Percentiles rank a stretch among this genome's conserved stretches.
These are phyloP conservation scores for Willowsia nigromaculata DNA, from an alignment of 2,888 invertebrate genomes.

Conservation along the genomic window DNA sequence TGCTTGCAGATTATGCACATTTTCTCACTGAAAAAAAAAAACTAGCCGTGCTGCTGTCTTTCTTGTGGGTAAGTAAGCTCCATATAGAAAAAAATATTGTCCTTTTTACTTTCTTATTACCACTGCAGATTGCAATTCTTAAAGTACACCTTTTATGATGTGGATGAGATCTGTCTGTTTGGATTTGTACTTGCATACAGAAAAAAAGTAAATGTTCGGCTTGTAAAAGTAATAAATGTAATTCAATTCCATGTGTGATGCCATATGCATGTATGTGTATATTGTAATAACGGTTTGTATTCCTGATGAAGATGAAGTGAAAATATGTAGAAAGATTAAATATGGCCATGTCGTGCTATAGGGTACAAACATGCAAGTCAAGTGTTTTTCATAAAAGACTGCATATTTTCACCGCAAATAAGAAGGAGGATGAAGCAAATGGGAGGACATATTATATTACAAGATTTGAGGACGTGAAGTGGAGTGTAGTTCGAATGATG, in stretches of 20 bases:
- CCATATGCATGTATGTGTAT: background rate
- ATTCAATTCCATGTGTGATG: constrained; percentile 25
- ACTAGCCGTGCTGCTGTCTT: background rate
- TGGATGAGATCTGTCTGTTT: background rate
- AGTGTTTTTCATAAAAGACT: constrained; percentile 1
- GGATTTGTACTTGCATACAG: background rate
- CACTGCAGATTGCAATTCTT: constrained; percentile 3
- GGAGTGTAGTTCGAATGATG: background rate
- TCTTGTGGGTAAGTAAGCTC: background rate
- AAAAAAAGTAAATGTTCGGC: background rate
- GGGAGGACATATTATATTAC: background rate
- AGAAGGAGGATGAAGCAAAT: background rate
- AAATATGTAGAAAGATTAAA: background rate
- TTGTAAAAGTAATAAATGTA: constrained; percentile 28
- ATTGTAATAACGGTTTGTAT: background rate
- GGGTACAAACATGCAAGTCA: background rate
- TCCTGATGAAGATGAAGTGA: constrained; percentile 22
- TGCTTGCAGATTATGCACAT: constrained; percentile 34
- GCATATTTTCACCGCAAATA: constrained; percentile 2
- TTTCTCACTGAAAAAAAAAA: background rate
- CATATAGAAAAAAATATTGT: constrained; percentile 35
- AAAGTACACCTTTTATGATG: background rate
- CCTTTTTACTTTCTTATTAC: constrained; percentile 10
- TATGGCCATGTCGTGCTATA: background rate
- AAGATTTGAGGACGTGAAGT: constrained; percentile 9